These are phyloP conservation scores for Trachemys scripta DNA, from an alignment of 2,113 vertebrate genomes.

Conservation along the genomic window DNA sequence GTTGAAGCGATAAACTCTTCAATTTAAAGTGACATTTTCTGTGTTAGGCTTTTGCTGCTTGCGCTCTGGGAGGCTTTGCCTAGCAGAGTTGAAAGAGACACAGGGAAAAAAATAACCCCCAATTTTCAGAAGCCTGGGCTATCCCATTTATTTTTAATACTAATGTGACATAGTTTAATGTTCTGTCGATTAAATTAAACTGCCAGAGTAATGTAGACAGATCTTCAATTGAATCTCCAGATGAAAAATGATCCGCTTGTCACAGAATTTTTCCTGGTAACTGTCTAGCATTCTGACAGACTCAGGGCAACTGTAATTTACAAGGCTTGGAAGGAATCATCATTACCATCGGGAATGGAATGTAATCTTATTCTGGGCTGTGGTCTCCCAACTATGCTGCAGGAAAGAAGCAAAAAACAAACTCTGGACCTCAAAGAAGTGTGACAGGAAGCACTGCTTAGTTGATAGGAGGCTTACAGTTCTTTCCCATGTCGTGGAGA, in stretches of 20 bases:
- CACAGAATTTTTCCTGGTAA: slow-evolving; percentile 4
- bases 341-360: not conserved
- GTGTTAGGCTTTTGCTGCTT: not conserved
- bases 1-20: slow-evolving; percentile 40
- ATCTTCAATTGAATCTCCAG: slow-evolving; percentile 54
- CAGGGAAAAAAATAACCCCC: not conserved
- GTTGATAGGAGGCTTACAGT: not conserved
- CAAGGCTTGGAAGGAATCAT: slow-evolving; percentile 7
- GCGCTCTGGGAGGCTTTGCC: slow-evolving; percentile 25
- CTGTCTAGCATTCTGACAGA: not conserved
- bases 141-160: slow-evolving; percentile 72
- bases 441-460: not conserved
- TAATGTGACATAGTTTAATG: slow-evolving; percentile 59
- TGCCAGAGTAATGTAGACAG: not conserved
- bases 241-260: slow-evolving; percentile 54
- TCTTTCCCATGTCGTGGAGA: not conserved
- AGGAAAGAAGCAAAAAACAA: not conserved
- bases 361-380: not conserved
- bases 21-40: slow-evolving; percentile 2
- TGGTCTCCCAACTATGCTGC: not conserved
- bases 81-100: slow-evolving; percentile 47
- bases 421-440: not conserved
- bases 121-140: slow-evolving; percentile 55
- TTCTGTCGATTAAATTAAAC: slow-evolving; percentile 69
- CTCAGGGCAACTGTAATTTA: not conserved